Conservation (phyloP, 2,888 invertebrate genomes). For the Leucophenga maculata region DNA sequence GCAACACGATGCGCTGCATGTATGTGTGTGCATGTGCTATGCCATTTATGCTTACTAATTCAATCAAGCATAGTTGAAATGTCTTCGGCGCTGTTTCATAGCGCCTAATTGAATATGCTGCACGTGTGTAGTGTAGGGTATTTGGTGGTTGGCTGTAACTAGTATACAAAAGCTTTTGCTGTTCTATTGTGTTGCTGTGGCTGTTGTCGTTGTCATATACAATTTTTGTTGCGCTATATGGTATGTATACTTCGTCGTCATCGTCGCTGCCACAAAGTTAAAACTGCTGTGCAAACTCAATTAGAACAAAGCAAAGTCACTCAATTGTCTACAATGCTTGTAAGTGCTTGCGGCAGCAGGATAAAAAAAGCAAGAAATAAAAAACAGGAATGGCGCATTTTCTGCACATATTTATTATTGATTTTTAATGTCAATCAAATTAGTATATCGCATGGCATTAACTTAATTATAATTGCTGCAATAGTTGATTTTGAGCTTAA, state of each 20-base stretch:
- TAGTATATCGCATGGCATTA: constrained; percentile 41
- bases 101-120: constrained; percentile 15
- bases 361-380: neutral
- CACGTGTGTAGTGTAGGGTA: no score
- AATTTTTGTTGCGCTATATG: no score
- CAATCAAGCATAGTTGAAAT: constrained; percentile 9
- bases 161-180: no score
- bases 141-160: no score
- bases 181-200: no score
- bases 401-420: neutral
- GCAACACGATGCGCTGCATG: neutral
- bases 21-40: constrained; percentile 26
- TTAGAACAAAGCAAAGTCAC: no score
- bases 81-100: neutral
- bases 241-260: no score
- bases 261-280: no score
- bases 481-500: constrained; percentile 34
- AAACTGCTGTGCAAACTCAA: no score
- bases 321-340: no score
- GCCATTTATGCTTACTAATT: constrained; percentile 22
- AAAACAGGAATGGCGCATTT: neutral
- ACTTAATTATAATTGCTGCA: constrained; percentile 50
- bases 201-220: no score
- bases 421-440: constrained; percentile 26
- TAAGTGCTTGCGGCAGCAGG: neutral